phyloP scores from a whole-genome alignment of 2,113 vertebrate species.

The Mirounga angustirostris region DNA sequence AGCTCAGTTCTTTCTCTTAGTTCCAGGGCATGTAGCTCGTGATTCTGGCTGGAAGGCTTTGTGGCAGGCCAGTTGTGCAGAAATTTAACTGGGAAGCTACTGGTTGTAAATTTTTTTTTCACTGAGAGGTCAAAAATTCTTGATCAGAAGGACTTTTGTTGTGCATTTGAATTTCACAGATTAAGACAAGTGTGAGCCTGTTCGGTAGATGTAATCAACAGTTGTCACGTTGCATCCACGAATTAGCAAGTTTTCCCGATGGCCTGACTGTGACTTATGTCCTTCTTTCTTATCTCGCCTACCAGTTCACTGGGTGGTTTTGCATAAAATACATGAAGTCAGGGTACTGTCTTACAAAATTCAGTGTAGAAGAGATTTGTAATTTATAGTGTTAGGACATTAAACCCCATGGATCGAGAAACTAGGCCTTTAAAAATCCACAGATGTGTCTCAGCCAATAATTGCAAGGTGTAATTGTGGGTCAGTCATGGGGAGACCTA shows the following conservation, averaged over 20 bases:
- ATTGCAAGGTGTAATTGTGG: background rate
- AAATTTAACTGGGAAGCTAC: background rate
- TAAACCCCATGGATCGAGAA: background rate
- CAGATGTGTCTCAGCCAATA: background rate
- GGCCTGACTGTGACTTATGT: background rate
- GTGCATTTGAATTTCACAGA: background rate
- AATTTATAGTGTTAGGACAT: background rate
- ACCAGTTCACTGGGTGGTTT: background rate
- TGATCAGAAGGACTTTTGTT: background rate
- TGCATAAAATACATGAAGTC: background rate
- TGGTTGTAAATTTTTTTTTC: background rate
- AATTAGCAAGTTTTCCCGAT: background rate
- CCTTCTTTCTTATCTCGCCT: background rate
- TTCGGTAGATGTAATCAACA: background rate
- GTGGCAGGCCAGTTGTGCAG: accelerated
- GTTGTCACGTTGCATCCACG: accelerated
- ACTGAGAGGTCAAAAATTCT: background rate
- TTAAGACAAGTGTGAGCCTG: too few species aligned
- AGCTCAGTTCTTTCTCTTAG: background rate
- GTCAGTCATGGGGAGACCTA: background rate
- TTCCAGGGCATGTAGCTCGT: accelerated
- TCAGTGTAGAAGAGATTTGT: background rate
- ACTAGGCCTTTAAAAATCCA: background rate
- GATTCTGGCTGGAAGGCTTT: accelerated
- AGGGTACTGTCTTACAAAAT: background rate